These are phyloP conservation scores for Mesoligia furuncula DNA, from an alignment of 2,888 invertebrate genomes.

Conservation along the genomic window DNA sequence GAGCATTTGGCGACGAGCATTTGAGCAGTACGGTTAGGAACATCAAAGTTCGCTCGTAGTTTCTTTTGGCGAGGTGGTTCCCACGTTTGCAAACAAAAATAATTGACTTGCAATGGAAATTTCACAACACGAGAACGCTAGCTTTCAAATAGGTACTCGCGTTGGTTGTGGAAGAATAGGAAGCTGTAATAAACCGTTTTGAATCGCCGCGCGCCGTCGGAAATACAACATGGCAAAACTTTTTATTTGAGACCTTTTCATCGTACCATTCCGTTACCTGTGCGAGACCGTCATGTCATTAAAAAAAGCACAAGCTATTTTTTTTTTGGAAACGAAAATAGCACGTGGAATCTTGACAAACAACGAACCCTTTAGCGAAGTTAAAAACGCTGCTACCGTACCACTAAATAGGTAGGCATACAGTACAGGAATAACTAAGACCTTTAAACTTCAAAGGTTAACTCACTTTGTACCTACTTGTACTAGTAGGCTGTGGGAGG, in stretches of 20 bases:
- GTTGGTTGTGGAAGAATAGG: not conserved
- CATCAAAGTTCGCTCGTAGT: not conserved
- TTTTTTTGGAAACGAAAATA: constrained; percentile 13
- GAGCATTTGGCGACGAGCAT: not conserved
- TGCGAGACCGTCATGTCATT: not conserved
- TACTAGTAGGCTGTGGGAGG: constrained; percentile 1
- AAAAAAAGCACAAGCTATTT: not conserved
- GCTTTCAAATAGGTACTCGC: constrained; percentile 13
- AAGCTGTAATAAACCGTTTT: constrained; percentile 15
- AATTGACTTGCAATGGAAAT: not conserved
- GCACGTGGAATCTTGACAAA: constrained; percentile 14
- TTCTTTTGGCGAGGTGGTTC: not conserved
- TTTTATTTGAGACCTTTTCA: constrained; percentile 7
- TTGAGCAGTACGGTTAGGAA: not conserved
- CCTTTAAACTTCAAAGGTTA: constrained; percentile 40
- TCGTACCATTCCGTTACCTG: constrained; percentile 19
- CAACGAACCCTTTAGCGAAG: not conserved
- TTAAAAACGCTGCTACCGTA: constrained; percentile 7
- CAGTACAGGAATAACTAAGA: constrained; percentile 20
- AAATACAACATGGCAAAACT: constrained; percentile 2
- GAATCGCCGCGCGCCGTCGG: not conserved
- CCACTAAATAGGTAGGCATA: constrained; percentile 1
- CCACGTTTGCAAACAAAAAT: constrained; percentile 5
- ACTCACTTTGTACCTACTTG: not conserved
- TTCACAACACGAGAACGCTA: constrained; percentile 9